phyloP scores from a whole-genome alignment of 2,113 vertebrate genomes.

The Synchiropus splendidus region DNA sequence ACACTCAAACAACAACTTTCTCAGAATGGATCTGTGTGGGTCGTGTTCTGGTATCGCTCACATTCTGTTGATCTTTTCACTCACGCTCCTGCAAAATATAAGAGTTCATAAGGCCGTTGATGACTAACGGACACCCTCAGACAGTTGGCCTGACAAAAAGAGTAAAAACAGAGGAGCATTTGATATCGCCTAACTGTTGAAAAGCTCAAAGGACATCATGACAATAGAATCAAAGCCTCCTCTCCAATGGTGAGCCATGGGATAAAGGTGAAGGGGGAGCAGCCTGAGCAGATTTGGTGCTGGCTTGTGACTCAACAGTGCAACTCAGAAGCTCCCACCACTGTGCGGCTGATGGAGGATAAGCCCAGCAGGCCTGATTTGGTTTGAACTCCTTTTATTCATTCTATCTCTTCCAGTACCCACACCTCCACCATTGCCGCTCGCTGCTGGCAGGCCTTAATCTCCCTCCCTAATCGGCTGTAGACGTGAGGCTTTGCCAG shows the following conservation, averaged over 20 bases:
- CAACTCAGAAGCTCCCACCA: constrained; percentile 38
- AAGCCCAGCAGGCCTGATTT: constrained; percentile 43
- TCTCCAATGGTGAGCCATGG: constrained; percentile 14
- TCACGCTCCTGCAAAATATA: too few species aligned
- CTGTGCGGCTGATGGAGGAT: constrained; percentile 42
- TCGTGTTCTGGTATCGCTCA: too few species aligned
- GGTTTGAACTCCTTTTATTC: constrained; percentile 53
- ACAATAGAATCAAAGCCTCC: constrained; percentile 30
- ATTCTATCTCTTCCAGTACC: constrained; percentile 46
- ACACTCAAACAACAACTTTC: too few species aligned
- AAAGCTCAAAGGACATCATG: constrained; percentile 28
- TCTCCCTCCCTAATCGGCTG: constrained; percentile 49
- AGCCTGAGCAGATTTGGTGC: neutral
- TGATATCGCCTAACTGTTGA: too few species aligned
- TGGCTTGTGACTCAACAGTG: constrained; percentile 31
- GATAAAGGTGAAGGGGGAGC: constrained; percentile 20
- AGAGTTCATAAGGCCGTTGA: too few species aligned
- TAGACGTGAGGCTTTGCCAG: constrained; percentile 57
- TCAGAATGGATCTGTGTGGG: too few species aligned
- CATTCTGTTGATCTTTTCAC: too few species aligned
- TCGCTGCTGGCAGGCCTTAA: constrained; percentile 54
- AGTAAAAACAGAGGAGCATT: constrained; percentile 9
- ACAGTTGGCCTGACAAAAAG: too few species aligned
- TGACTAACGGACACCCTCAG: too few species aligned
- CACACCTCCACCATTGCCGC: constrained; percentile 54